phyloP scores from a whole-genome alignment of 2,888 invertebrate genomes.

The Argyresthia goedartella region DNA sequence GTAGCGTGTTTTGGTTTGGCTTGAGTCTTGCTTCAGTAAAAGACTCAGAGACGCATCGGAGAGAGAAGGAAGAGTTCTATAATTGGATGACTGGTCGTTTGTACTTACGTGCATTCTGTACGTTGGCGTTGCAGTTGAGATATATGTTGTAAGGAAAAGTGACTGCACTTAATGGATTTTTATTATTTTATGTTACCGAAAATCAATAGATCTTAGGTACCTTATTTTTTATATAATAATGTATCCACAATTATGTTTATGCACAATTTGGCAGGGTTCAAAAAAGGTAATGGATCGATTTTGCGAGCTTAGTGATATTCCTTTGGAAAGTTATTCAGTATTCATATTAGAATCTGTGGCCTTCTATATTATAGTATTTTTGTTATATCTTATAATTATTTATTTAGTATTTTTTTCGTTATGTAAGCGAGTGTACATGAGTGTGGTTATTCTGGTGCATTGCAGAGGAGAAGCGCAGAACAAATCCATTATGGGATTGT shows the following conservation, averaged over 20 bases:
- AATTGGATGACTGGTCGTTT: constrained; percentile 32
- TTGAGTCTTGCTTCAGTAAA: constrained; percentile 32
- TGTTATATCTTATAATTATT: neutral
- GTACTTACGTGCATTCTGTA: no score
- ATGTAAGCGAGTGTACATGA: constrained; percentile 18
- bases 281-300: no score
- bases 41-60: constrained; percentile 32
- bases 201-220: no score
- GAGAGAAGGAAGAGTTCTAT: constrained; percentile 50
- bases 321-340: no score
- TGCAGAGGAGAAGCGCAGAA: constrained; percentile 23
- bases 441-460: constrained; percentile 35
- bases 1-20: constrained; percentile 17
- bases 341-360: no score
- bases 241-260: no score
- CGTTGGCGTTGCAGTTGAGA: neutral
- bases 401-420: neutral
- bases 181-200: no score
- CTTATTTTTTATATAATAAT: no score
- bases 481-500: constrained; percentile 34
- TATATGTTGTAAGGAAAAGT: neutral
- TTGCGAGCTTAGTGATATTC: no score
- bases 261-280: no score
- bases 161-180: no score
- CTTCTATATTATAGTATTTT: neutral